phyloP scores from a whole-genome alignment of 2,888 invertebrate genomes.

The Lithophane socia region DNA sequence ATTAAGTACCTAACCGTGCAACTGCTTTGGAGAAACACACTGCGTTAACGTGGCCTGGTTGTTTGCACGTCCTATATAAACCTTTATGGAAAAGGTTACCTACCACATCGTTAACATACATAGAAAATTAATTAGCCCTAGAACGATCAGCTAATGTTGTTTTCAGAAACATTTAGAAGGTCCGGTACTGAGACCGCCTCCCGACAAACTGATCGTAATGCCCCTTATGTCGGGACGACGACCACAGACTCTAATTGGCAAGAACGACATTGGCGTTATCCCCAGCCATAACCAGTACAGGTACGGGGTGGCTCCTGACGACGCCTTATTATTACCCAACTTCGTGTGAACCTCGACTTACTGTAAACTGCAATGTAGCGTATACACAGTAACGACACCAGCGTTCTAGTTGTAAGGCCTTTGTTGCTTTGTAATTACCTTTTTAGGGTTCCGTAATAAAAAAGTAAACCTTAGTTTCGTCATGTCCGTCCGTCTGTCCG shows the following conservation, averaged over 20 bases:
- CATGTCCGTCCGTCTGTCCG: too few relatives aligned
- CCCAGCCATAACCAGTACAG: conserved; percentile 73
- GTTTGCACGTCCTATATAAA: conserved; percentile 20
- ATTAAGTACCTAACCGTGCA: conserved; percentile 26
- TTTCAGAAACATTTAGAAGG: conserved; percentile 78
- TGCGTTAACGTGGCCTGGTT: conserved; percentile 35
- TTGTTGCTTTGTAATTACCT: conserved; percentile 3
- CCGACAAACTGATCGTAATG: conserved; percentile 66
- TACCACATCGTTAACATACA: conserved; percentile 19
- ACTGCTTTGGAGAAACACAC: conserved; percentile 45
- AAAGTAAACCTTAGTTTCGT: too few relatives aligned
- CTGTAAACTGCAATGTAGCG: conserved; percentile 55
- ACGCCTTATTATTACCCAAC: conserved; percentile 80
- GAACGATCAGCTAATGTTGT: conserved; percentile 73
- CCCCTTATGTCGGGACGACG: conserved; percentile 67
- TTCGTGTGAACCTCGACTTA: conserved; percentile 69
- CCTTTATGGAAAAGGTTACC: conserved; percentile 19
- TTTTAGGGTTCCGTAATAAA: neutral
- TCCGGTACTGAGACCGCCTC: conserved; percentile 65
- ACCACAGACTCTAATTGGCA: conserved; percentile 66
- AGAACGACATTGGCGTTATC: conserved; percentile 65
- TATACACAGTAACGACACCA: conserved; percentile 18
- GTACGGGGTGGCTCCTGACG: conserved; percentile 74
- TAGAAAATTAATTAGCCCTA: conserved; percentile 52
- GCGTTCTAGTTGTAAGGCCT: conserved; percentile 8